A percentile compares a stretch with the other conserved stretches of the same genome.
phyloP scores from a whole-genome alignment of 2,113 vertebrate species.

The Trogon melanurus region DNA sequence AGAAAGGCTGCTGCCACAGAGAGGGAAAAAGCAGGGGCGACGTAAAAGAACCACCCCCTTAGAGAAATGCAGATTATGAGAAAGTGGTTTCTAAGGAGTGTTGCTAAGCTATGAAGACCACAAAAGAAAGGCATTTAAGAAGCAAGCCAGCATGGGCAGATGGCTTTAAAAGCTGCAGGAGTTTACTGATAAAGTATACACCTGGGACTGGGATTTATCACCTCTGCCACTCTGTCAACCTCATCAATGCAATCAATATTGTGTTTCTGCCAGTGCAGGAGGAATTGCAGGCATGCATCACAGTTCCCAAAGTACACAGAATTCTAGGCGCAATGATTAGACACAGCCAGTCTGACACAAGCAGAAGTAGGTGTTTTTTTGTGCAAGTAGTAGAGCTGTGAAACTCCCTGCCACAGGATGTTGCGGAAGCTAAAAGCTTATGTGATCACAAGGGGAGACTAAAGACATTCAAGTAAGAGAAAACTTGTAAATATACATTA shows the following conservation, averaged over 20 bases:
- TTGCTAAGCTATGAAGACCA: constrained; percentile 15
- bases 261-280: not conserved
- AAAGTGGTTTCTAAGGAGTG: constrained; percentile 9
- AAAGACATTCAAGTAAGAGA: not conserved
- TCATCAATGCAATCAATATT: not conserved
- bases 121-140: not conserved
- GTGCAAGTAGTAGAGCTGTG: not conserved
- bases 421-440: not conserved
- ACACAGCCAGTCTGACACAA: not conserved
- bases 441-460: not conserved
- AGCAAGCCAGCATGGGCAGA: not conserved
- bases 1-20: not conserved
- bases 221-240: not conserved
- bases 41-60: not conserved
- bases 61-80: constrained; percentile 1
- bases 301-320: not conserved
- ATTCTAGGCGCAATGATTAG: not conserved
- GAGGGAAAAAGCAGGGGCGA: not conserved
- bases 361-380: not conserved
- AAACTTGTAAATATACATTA: not conserved
- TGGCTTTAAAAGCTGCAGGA: not conserved
- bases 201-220: not conserved
- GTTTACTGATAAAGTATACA: not conserved
- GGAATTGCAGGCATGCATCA: not conserved
- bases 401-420: not conserved